phyloP scores from a whole-genome alignment of 2,113 vertebrate genomes.

The Columba janthina region DNA sequence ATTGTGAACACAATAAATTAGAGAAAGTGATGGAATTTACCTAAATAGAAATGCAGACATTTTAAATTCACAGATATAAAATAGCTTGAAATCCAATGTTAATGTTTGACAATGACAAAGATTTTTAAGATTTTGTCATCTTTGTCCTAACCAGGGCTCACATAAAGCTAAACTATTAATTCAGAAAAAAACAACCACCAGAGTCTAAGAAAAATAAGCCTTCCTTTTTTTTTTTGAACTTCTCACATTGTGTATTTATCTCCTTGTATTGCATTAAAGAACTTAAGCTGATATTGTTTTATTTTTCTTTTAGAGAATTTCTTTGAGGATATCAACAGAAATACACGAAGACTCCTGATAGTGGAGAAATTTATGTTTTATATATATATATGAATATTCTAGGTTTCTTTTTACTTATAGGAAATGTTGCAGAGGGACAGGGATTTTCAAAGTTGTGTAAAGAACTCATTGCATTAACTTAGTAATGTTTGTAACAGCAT shows the following conservation, averaged over 20 bases:
- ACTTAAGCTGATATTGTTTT: neutral
- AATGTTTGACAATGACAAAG: neutral
- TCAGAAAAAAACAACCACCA: neutral
- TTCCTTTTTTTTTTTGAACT: neutral
- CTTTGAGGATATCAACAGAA: conserved; percentile 67
- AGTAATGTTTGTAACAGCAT: neutral
- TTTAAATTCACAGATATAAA: neutral
- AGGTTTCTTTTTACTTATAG: neutral
- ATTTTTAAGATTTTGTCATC: neutral
- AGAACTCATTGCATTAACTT: neutral
- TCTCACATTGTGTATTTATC: neutral
- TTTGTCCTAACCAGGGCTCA: neutral
- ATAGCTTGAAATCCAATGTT: neutral
- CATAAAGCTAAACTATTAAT: neutral
- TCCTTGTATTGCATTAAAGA: neutral
- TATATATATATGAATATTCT: neutral
- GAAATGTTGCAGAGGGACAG: neutral
- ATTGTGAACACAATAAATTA: neutral
- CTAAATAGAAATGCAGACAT: neutral
- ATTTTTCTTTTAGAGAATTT: conserved; percentile 61
- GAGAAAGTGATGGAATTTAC: neutral
- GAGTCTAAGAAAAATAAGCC: neutral
- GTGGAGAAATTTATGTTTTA: neutral
- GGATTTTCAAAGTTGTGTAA: neutral
- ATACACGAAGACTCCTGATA: conserved; percentile 47